Base-by-base conservation (phyloP, 2,888 invertebrate species). In the Abrostola tripartita region DNA sequence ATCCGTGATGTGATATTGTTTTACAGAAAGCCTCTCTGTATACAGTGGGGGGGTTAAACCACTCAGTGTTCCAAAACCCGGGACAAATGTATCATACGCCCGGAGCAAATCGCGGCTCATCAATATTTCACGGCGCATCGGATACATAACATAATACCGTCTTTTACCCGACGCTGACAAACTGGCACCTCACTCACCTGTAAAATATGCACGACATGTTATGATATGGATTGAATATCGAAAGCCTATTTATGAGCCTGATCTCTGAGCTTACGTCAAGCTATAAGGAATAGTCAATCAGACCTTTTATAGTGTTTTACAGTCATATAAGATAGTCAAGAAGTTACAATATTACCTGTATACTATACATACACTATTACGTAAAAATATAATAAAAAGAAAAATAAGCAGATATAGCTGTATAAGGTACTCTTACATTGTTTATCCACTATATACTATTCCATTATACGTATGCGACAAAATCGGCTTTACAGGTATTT, bases 61-160 rank as follows among this genome's bases (percentile, higher is more conserved):
- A 55, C 55, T 65, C 72, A 41, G 42, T 50, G 38, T 64, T 59
- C 41, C 36, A 37, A 41, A 63, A 53, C 58, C 51, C 44, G 58
- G 36, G 54, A 54, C 58, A 60, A 63, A 54, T 59, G 67, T 71
- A 54, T 76, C 61, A 66, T 54, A 56, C 61, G 37, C 49, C 41
- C 65, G 50, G 61, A 65, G 62, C 53, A 68, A 72, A 76, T 79
- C 50, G 57, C 52, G 38, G 44, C 52, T 65, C 67, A 61, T 76
- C 61, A 59, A 64, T 77, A 77, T 57, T 51, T 65, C 65, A 53
- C 58, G 55, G 42, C 51, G 61, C 40, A 52, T 50, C 60, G 52
- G 35, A 76, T 58, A 67, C 54, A 54, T 72, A 58, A 53, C 57
- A 61, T 51, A 65, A 75, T 41, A 51, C 44, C 52, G 35, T 40